Evolutionary conservation across 2,113 vertebrate genomes (phyloP), one percentile per base, ranked within the genome.

Genomic region (Myrmecophaga tridactyla): DNA sequence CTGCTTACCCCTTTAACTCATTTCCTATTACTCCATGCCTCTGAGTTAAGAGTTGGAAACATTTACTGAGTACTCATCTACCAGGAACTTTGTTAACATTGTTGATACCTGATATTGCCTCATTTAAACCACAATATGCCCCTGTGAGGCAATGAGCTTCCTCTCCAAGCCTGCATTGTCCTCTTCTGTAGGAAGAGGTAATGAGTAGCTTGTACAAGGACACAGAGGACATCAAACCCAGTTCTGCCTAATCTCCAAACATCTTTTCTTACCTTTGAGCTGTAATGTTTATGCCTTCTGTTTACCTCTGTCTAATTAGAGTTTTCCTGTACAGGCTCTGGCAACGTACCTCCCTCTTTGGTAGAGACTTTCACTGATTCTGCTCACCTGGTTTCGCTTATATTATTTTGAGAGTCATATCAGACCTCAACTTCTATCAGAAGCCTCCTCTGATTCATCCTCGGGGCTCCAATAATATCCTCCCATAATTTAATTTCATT

Each of bases 161-260:
- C 7, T 81, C 96, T 96, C 92, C 25, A 48, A 83, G 48, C 1
- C 41, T 93, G 85, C 0, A 1, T 72, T 41, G 51, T 87, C 92
- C 48, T 92, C 65, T 72, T 84, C 72, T 75, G 70, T 78, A 86
- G 18, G 80, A 56, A 34, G 72, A 46, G 3, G 25, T 14, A 29
- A 29, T 80, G 65, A 81, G 31, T 69, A n/a, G 41, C 29, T 29
- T 39, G 15, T 23, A 11, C 72, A 70, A 69, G 84, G 21, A 86
- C 21, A 27, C 23, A 34, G 3, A 4, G 6, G 25, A 58, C 48
- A 29, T 34, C 23, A 76, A 31, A 78, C 13, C 1, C 8, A 7
- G 7, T n/a, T 43, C 63, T 77, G 65, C 14, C 17, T 46, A 27
- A 58, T 81, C 27, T 70, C 56, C 17, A 36, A 85, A 25, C 7